These are phyloP conservation scores for Periparus ater DNA, from an alignment of 2,797 vertebrate genomes.

Conservation along the genomic window DNA sequence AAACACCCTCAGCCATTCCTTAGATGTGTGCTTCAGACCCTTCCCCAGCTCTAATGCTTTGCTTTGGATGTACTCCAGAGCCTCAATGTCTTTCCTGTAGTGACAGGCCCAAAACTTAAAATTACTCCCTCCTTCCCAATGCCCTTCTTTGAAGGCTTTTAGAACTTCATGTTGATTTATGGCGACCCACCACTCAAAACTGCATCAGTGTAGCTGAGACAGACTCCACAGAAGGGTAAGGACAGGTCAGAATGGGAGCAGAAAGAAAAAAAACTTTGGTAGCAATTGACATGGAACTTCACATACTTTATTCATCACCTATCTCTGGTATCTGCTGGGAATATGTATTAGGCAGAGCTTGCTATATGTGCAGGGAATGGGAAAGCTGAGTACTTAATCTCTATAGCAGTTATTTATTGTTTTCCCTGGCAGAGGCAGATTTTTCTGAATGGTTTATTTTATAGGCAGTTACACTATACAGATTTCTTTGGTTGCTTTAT, in stretches of 20 bases:
- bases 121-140: background rate
- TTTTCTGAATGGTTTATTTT: background rate
- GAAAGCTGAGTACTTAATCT: background rate
- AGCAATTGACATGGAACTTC: background rate
- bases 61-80: accelerated
- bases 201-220: background rate
- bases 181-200: background rate
- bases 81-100: background rate
- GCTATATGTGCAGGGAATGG: background rate
- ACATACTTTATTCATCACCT: background rate
- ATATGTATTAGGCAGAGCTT: background rate
- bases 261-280: background rate
- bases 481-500: background rate
- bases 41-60: background rate
- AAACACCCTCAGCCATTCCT: too few relatives aligned
- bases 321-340: background rate
- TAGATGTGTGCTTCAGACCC: background rate
- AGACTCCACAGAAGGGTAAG: background rate
- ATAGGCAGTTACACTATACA: background rate
- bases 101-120: background rate
- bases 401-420: background rate
- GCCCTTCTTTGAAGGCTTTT: background rate
- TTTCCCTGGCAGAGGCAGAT: background rate
- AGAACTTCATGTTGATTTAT: background rate
- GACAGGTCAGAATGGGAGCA: background rate